Base-by-base conservation (phyloP, 2,888 invertebrate species). In the Drosophila mayaguana region DNA sequence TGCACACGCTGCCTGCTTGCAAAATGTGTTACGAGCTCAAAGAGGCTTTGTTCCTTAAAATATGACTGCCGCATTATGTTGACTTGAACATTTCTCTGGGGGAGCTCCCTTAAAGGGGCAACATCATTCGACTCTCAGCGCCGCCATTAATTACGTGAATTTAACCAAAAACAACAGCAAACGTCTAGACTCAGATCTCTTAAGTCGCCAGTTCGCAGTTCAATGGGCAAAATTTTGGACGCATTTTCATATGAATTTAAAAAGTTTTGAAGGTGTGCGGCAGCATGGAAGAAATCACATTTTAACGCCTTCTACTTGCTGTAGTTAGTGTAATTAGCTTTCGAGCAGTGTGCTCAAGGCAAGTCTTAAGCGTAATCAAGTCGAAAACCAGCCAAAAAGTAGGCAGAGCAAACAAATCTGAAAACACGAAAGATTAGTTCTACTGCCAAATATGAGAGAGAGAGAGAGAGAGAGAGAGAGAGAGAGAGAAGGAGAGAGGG, bases 91-190 rank as follows among this genome's bases (percentile, higher is more conserved):
- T 50, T 32, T 12, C 48, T 32, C 32, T 40, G 22, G 22, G 45
- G 45, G 8, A 45, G 32, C 32, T 7, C 3, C 22, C 45, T 45
- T 45, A 25, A 45, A 45, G 32, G 48, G 32, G 18, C 32, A 32
- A 50, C 48, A 50, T 32, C 48, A 50, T 50, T 50, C 48, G 32
- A 50, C 48, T 50, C 12, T 50, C 32, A 50, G 48, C 48, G 18
- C 11, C 48, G 7, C 18, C 48, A 50, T 50, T 50, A 50, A 50
- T 50, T 50, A 50, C 48, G 12, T 50, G 32, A 18, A 48, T n/a
- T 28, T n/a, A n/a, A 9, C 28, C 48, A 48, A n/a, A 25, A n/a
- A 12, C 48, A 48, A 22, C 28, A 32, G 28, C 28, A 28, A 3
- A 18, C 12, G 48, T 50, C 48, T 50, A 32, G 48, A 50, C 28